Conservation (phyloP, 1,140 invertebrate genomes). For the Drosophila parabipectinata region DNA sequence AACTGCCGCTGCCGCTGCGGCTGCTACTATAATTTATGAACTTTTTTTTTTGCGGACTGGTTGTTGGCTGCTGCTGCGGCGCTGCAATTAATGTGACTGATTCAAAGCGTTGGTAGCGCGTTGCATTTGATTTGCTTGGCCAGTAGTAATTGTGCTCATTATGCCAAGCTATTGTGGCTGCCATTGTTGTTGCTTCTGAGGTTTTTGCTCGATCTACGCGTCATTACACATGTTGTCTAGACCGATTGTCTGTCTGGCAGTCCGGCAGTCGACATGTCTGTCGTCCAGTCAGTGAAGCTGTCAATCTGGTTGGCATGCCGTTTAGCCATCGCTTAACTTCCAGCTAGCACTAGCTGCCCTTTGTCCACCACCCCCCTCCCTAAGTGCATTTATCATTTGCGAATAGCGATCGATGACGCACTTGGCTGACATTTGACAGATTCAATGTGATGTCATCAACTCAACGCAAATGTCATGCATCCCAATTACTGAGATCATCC, state of each 20-base stretch:
- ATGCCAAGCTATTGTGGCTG: slow-evolving; percentile 48
- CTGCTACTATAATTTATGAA: slow-evolving; percentile 75
- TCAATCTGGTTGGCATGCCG: slow-evolving; percentile 55
- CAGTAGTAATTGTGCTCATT: slow-evolving; percentile 75
- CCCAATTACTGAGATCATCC: slow-evolving; percentile 6
- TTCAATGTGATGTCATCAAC: slow-evolving; percentile 41
- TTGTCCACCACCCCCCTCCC: slow-evolving; percentile 30
- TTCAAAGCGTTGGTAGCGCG: slow-evolving; percentile 75
- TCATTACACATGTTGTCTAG: slow-evolving; percentile 79
- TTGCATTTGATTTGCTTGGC: slow-evolving; percentile 79
- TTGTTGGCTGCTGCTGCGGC: slow-evolving; percentile 12
- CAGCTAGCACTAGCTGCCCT: slow-evolving; percentile 61
- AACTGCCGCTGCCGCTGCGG: slow-evolving; percentile 25
- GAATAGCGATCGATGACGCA: slow-evolving; percentile 63
- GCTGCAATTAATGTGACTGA: slow-evolving; percentile 76
- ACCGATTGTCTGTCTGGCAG: slow-evolving; percentile 55
- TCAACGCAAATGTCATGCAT: slow-evolving; percentile 63
- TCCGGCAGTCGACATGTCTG: slow-evolving; percentile 8
- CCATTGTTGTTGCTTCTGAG: slow-evolving; percentile 36
- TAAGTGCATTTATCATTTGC: not conserved
- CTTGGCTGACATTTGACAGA: slow-evolving; percentile 66
- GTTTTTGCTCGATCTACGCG: slow-evolving; percentile 49
- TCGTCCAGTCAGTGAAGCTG: slow-evolving; percentile 44
- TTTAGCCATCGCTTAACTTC: slow-evolving; percentile 53
- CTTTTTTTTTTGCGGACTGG: slow-evolving; percentile 54